Evolutionary conservation across 2,113 vertebrate species (phyloP).

Genomic region (Oryzias celebensis): DNA sequence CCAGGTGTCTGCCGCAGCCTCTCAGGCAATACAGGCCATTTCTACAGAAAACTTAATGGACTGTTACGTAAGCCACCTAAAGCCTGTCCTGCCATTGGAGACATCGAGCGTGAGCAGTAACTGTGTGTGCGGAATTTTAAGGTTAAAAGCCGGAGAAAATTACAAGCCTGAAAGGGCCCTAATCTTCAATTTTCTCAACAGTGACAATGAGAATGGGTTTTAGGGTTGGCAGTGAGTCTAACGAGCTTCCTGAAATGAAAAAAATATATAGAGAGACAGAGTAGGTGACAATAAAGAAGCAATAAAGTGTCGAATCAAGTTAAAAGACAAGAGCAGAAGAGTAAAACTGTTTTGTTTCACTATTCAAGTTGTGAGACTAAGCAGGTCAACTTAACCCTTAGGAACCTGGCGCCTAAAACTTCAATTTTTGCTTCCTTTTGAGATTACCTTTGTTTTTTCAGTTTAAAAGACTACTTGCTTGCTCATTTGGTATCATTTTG

Average conservation of each 20-base stretch:
- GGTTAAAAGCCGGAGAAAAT: conserved; percentile 48
- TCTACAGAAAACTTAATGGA: conserved; percentile 63
- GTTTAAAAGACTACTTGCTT: too few relatives aligned
- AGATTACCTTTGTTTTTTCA: too few relatives aligned
- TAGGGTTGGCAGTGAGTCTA: conserved; percentile 5
- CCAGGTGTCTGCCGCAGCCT: conserved; percentile 62
- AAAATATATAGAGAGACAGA: conserved; percentile 9
- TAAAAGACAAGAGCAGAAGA: background rate
- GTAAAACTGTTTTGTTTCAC: conserved; percentile 3
- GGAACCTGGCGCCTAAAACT: too few relatives aligned
- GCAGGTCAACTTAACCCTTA: background rate
- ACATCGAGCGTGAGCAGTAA: conserved; percentile 54
- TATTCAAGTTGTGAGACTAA: background rate
- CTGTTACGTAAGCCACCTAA: conserved; percentile 68
- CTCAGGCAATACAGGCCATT: conserved; percentile 54
- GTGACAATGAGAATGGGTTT: conserved; percentile 3
- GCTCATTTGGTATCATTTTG: too few relatives aligned
- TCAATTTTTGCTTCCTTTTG: too few relatives aligned
- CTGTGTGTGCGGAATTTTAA: conserved; percentile 37
- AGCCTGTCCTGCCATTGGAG: conserved; percentile 49
- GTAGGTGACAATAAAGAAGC: conserved; percentile 10
- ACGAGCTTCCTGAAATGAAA: conserved; percentile 12
- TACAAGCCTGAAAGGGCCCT: conserved; percentile 53
- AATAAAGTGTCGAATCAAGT: conserved; percentile 2
- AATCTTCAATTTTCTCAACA: conserved; percentile 18